These are phyloP conservation scores for Aricia artaxerxes DNA, from an alignment of 2,888 invertebrate genomes.

Conservation along the genomic window DNA sequence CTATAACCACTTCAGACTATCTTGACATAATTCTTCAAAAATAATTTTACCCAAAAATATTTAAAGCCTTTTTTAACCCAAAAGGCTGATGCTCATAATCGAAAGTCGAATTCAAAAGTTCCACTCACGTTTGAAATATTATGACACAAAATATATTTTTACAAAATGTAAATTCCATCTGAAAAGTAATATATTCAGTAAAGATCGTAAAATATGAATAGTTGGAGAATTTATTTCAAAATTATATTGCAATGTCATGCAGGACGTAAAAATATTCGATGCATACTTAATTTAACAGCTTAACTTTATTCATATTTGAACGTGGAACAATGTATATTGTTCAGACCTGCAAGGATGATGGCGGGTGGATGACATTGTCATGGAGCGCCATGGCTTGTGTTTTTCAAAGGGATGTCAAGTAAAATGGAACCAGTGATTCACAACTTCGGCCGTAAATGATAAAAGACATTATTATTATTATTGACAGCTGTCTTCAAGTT, in stretches of 20 bases:
- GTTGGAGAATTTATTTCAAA: neutral
- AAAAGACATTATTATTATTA: too few species aligned
- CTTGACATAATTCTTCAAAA: too few species aligned
- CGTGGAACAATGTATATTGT: neutral
- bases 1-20: too few species aligned
- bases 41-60: too few species aligned
- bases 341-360: too few species aligned
- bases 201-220: constrained; percentile 24
- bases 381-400: too few species aligned
- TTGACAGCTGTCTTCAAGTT: too few species aligned
- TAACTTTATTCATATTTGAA: constrained; percentile 7
- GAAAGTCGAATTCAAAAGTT: neutral
- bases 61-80: neutral
- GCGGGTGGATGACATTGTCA: too few species aligned
- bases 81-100: constrained; percentile 10
- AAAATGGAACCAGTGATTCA: too few species aligned
- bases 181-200: constrained; percentile 22
- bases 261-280: constrained; percentile 21
- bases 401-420: too few species aligned
- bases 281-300: constrained; percentile 5
- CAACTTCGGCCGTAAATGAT: too few species aligned
- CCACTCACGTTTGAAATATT: neutral
- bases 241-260: constrained; percentile 16
- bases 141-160: constrained; percentile 14
- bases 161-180: constrained; percentile 28